Conservation (phyloP, 2,113 vertebrate species). For the Empidonax traillii region DNA sequence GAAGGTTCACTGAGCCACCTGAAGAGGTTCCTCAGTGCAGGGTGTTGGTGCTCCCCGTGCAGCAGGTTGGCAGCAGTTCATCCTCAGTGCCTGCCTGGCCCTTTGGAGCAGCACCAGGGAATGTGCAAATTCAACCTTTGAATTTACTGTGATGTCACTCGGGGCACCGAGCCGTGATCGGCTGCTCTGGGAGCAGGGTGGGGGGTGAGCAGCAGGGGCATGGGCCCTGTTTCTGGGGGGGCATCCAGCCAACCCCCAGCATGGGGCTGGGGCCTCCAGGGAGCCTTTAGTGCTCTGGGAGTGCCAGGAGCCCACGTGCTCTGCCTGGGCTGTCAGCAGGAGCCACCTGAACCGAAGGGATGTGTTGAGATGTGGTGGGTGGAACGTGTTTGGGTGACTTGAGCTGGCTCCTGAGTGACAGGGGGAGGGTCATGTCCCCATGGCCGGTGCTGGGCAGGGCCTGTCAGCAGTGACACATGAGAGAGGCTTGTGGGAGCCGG, state of each 20-base stretch:
- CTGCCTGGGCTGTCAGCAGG: background rate
- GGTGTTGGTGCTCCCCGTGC: background rate
- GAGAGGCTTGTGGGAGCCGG: background rate
- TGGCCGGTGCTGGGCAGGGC: background rate
- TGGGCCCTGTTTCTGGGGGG: background rate
- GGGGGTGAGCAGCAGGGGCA: background rate
- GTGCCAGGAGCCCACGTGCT: fast-evolving
- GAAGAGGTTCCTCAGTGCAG: background rate
- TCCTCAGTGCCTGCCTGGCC: background rate
- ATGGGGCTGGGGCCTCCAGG: background rate
- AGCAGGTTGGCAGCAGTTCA: background rate
- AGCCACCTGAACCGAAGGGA: fast-evolving
- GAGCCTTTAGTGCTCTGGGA: background rate
- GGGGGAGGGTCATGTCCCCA: background rate
- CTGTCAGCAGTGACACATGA: background rate
- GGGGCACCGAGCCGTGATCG: background rate
- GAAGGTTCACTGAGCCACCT: background rate
- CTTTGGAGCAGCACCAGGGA: background rate
- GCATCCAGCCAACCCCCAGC: background rate
- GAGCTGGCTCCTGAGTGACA: background rate
- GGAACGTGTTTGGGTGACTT: background rate
- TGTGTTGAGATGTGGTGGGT: background rate
- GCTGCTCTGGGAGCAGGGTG: background rate
- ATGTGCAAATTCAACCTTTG: constrained; percentile 66
- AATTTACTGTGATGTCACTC: constrained; percentile 3